Conservation (phyloP, 92 coral and sea anemone species). For the Galaxea fascicularis region DNA sequence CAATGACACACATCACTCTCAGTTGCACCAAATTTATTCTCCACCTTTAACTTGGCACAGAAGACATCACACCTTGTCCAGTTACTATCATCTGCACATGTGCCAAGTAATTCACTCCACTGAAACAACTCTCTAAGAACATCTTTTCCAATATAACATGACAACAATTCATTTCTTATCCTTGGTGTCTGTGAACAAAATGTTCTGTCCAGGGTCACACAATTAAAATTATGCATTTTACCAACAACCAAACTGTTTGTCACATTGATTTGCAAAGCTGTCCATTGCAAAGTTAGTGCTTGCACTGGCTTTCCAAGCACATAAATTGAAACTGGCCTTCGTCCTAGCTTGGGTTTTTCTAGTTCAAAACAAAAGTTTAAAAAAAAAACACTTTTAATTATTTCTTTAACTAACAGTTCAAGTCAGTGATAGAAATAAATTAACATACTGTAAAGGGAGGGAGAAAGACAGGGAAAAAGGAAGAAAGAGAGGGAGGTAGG, state of each 20-base stretch:
- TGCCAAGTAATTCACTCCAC: background rate
- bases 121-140: conserved; percentile 5
- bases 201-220: background rate
- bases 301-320: conserved; percentile 31
- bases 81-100: background rate
- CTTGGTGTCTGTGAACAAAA: background rate
- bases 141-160: background rate
- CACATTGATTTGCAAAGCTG: background rate
- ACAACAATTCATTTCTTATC: background rate
- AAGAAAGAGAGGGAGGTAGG: too few species aligned
- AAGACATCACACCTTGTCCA: background rate
- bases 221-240: background rate
- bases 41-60: conserved; percentile 7
- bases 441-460: too few species aligned
- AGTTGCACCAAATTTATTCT: conserved; percentile 17
- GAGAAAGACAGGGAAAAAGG: too few species aligned
- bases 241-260: conserved; percentile 24
- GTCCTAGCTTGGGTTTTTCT: conserved; percentile 4
- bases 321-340: background rate
- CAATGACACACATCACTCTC: background rate
- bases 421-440: too few species aligned
- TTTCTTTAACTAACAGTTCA: too few species aligned
- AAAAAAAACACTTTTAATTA: too few species aligned
- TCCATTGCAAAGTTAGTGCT: conserved; percentile 18
- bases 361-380: too few species aligned